Base-by-base conservation (phyloP, 2,113 vertebrate genomes). In the Menura novaehollandiae region DNA sequence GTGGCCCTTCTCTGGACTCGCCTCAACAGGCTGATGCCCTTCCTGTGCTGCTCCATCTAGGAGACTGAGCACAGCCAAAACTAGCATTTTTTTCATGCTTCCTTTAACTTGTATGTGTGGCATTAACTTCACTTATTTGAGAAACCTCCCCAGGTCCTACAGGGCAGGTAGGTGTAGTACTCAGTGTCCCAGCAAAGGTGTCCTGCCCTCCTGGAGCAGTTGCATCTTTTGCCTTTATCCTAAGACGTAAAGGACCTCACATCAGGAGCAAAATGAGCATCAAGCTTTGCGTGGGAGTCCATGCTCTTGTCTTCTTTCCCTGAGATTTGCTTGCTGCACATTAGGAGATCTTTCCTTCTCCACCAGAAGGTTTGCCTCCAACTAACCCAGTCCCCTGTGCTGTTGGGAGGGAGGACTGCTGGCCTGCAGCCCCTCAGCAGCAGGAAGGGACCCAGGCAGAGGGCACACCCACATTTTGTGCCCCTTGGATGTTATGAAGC, bases 401-500 rank as follows among this genome's bases (percentile, higher is more conserved):
- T 72, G 49, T 43, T 58, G 59, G 30, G 37, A 73, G 41, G 19
- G 59, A 86, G n/a, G 37, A 63, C 43, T 73, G 23, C 67, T 9
- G 30, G 30, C 68, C 72, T 51, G 33, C 46, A 46, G 74, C 22
- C 24, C 44, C 20, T 94, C 60, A 94, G 16, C 82, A 96, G 73
- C 69, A 72, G 24, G 90, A 95, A n/a, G 95, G 97, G 10, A 97
- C 97, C 93, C 97, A 94, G 56, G 97, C 96, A 87, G 96, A 97
- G 46, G 97, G 96, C 12, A 97, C 73, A 6, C 97, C 96, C 47
- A 92, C 46, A 23, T 93, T 88, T 53, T 28, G 88, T 71, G 97
- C 97, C 9, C 94, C 96, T 39, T 79, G 93, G 66, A 98, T 97
- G 53, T 96, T 96, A 58, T 94, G 93, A 88, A 97, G 77, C 26